phyloP scores from a whole-genome alignment of 2,797 vertebrate genomes.

The Pangasius krempfi region DNA sequence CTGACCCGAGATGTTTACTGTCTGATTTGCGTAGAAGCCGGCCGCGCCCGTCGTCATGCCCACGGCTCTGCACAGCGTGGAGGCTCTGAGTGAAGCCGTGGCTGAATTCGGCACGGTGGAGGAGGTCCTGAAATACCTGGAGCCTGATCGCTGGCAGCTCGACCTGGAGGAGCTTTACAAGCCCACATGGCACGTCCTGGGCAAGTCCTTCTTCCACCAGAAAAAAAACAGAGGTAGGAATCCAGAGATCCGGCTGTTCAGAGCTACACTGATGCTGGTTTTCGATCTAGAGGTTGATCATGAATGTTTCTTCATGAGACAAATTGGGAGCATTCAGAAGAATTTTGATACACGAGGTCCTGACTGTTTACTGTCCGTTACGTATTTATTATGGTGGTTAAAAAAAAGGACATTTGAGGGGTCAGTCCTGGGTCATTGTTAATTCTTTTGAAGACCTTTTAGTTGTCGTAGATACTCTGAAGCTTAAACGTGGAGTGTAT shows the following conservation, averaged over 20 bases:
- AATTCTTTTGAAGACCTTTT: not conserved
- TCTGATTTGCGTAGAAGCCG: conserved; percentile 65
- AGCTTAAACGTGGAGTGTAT: not conserved
- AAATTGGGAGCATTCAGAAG: not conserved
- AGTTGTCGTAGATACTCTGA: not conserved
- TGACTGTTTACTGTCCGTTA: not conserved
- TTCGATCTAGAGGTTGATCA: not conserved
- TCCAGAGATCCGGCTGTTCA: not conserved
- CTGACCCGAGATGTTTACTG: not conserved
- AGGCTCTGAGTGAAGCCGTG: conserved; percentile 85
- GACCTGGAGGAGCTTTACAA: conserved; percentile 95
- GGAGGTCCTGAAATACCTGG: conserved; percentile 94
- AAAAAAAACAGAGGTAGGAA: conserved; percentile 88
- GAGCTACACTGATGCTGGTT: not conserved
- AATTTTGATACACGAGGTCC: not conserved
- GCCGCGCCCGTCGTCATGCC: conserved; percentile 73
- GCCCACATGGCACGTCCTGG: conserved; percentile 91
- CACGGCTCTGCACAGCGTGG: conserved; percentile 79
- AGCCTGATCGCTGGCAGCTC: conserved; percentile 93
- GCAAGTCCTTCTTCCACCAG: conserved; percentile 91
- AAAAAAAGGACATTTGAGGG: not conserved
- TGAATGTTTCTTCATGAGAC: not conserved
- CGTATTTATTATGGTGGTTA: not conserved
- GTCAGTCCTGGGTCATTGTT: not conserved
- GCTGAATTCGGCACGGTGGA: conserved; percentile 87